Evolutionary conservation across 2,113 vertebrate species (phyloP).

Genomic region (Onychorhynchus coronatus): DNA sequence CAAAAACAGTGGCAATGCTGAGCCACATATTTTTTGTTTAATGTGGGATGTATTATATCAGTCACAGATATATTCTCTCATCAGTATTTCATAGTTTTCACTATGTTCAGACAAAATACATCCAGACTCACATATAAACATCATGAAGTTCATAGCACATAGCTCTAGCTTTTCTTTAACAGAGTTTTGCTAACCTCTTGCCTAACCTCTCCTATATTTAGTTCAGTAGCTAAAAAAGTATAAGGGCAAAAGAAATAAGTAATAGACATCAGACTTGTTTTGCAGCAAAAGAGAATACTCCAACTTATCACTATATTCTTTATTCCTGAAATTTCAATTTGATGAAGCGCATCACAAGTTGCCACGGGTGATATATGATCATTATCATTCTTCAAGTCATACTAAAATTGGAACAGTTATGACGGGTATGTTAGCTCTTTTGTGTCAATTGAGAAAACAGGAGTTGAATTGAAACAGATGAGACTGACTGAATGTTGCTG

Average conservation of each 20-base stretch:
- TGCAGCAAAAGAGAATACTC: background rate
- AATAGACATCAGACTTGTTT: background rate
- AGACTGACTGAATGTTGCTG: background rate
- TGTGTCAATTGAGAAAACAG: background rate
- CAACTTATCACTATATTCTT: background rate
- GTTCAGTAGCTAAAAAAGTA: background rate
- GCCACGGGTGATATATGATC: background rate
- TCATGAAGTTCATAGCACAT: background rate
- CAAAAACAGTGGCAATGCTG: background rate
- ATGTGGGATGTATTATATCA: background rate
- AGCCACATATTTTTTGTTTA: background rate
- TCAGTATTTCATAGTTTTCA: background rate
- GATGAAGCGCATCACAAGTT: background rate
- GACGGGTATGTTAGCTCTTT: background rate
- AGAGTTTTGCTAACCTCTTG: background rate
- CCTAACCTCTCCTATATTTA: background rate
- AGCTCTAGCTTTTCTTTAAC: background rate
- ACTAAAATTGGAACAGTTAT: background rate
- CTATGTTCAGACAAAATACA: background rate
- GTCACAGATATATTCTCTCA: background rate
- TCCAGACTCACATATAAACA: background rate
- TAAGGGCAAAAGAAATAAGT: background rate
- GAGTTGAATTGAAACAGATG: background rate
- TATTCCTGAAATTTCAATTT: background rate
- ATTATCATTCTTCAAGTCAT: background rate